phyloP scores from a whole-genome alignment of 2,797 vertebrate species.

The Acanthurus lineatus region DNA sequence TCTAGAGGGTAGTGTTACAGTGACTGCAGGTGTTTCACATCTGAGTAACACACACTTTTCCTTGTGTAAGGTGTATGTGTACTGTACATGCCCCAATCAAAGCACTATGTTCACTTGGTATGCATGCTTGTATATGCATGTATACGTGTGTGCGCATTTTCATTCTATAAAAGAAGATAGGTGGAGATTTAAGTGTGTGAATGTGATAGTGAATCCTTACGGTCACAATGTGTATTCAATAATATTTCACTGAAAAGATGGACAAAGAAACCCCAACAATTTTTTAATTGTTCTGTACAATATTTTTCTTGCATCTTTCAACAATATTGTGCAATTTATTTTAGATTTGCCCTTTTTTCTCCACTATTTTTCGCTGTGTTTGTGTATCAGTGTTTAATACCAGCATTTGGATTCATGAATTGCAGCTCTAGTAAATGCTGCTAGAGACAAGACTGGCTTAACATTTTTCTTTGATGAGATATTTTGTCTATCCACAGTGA shows the following conservation, averaged over 20 bases:
- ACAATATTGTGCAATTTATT: neutral
- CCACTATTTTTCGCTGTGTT: neutral
- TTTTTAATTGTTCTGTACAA: neutral
- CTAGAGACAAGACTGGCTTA: neutral
- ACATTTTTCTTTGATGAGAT: neutral
- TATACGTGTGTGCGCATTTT: slow-evolving; percentile 2
- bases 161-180: slow-evolving; percentile 4
- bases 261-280: too few relatives aligned
- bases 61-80: slow-evolving; percentile 36
- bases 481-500: neutral
- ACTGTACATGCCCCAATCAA: slow-evolving; percentile 29
- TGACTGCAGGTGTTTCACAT: slow-evolving; percentile 76
- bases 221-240: too few relatives aligned
- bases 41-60: slow-evolving; percentile 45
- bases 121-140: slow-evolving; percentile 3
- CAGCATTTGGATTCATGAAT: neutral
- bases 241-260: too few relatives aligned
- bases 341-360: neutral
- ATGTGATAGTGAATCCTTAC: neutral
- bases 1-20: slow-evolving; percentile 66
- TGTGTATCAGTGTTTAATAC: neutral
- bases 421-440: neutral
- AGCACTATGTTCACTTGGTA: slow-evolving; percentile 6
- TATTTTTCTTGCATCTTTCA: neutral
- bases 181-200: neutral